These are phyloP conservation scores for Ia io DNA, from an alignment of 2,113 vertebrate genomes.

Conservation along the genomic window DNA sequence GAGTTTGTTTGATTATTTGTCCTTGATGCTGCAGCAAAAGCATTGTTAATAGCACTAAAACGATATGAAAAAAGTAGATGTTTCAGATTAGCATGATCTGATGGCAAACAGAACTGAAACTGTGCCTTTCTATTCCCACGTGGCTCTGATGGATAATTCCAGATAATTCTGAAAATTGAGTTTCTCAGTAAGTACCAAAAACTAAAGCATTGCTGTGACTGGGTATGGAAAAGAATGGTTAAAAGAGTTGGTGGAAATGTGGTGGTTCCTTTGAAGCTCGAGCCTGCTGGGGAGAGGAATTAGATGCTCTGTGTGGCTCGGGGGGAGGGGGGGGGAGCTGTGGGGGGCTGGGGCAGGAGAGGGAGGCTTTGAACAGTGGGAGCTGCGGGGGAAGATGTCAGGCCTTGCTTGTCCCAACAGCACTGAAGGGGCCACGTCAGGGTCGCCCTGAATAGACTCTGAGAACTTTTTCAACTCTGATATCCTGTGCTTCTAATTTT, in stretches of 20 bases:
- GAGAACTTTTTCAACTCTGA: conserved; percentile 32
- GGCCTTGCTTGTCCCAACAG: neutral
- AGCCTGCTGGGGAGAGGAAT: neutral
- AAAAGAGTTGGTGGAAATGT: neutral
- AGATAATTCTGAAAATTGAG: neutral
- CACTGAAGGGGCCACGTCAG: neutral
- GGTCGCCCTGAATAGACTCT: neutral
- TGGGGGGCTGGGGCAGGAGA: neutral
- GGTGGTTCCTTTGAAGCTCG: neutral
- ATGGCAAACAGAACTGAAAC: neutral
- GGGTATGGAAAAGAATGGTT: neutral
- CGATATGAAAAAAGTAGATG: neutral
- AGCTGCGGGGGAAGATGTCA: neutral
- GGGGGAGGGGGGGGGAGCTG: too few relatives aligned
- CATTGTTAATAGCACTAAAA: neutral
- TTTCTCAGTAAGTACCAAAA: neutral
- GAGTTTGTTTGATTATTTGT: neutral
- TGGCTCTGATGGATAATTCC: neutral
- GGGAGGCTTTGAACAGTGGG: neutral
- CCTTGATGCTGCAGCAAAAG: neutral
- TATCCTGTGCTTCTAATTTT: conserved; percentile 47
- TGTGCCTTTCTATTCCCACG: neutral
- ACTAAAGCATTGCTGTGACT: neutral
- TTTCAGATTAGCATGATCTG: neutral
- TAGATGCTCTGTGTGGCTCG: neutral